Percentiles rank a stretch among this genome's conserved stretches.
Evolutionary conservation across 2,113 vertebrate species (phyloP).

Genomic region (Macrotis lagotis): DNA sequence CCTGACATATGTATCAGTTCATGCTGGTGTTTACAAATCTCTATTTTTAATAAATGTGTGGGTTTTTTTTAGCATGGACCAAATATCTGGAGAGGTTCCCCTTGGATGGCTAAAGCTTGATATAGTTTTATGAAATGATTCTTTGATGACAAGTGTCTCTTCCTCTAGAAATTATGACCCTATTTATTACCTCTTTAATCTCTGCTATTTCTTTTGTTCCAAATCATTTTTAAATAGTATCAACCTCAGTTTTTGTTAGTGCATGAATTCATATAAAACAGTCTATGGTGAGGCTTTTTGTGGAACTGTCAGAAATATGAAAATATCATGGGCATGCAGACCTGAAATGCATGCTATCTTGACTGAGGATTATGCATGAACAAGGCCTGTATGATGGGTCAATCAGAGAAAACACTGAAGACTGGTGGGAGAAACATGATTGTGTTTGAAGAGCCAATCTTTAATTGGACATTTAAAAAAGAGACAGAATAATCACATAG

Average conservation of each 20-base stretch:
- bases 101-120: conserved; percentile 73
- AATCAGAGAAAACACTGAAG: neutral
- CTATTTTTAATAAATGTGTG: conserved; percentile 91
- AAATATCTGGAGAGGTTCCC: conserved; percentile 78
- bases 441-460: rapidly evolving
- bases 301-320: conserved; percentile 19
- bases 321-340: conserved; percentile 35
- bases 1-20: conserved; percentile 83
- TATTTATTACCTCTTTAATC: neutral
- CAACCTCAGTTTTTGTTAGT: conserved; percentile 45
- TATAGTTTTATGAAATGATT: conserved; percentile 74
- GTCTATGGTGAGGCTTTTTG: conserved; percentile 39
- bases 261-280: conserved; percentile 59
- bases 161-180: conserved; percentile 50
- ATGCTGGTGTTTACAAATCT: conserved; percentile 87
- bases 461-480: neutral
- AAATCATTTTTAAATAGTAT: neutral
- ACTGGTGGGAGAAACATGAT: neutral
- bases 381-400: conserved; percentile 47
- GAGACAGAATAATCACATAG: neutral
- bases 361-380: conserved; percentile 61
- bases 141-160: conserved; percentile 60
- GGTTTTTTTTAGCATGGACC: conserved; percentile 90
- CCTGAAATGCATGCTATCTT: neutral
- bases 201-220: neutral